phyloP scores from a whole-genome alignment of 23 tunicate genomes.

The Ciona savignyi region DNA sequence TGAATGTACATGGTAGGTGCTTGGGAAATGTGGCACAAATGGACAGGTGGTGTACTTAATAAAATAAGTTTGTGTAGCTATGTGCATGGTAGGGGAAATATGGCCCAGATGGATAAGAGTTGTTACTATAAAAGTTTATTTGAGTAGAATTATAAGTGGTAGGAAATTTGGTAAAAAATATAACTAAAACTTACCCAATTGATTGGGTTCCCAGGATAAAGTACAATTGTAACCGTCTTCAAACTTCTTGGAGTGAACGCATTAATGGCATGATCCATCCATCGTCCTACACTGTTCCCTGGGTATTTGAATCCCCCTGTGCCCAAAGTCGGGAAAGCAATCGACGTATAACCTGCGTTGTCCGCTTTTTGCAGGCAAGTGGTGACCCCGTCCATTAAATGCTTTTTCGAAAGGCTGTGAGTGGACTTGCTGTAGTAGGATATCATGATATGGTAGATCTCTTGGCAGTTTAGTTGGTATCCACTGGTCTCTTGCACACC shows the following conservation, averaged over 20 bases:
- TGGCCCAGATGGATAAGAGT: too few species aligned
- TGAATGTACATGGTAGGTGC: too few species aligned
- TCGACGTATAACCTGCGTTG: slow-evolving; percentile 7
- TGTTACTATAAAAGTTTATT: too few species aligned
- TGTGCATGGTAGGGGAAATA: too few species aligned
- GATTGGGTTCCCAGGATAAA: slow-evolving; percentile 18
- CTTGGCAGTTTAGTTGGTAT: slow-evolving; percentile 7
- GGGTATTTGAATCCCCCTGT: slow-evolving; percentile 57
- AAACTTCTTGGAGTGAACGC: slow-evolving; percentile 21
- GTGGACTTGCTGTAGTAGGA: slow-evolving; percentile 1
- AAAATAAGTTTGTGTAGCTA: too few species aligned
- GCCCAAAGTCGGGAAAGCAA: slow-evolving; percentile 64
- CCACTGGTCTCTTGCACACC: slow-evolving; percentile 17
- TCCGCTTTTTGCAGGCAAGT: slow-evolving; percentile 43
- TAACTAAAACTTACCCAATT: slow-evolving; percentile 18
- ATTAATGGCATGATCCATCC: slow-evolving; percentile 13
- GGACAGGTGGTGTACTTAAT: too few species aligned
- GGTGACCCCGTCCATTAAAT: background rate
- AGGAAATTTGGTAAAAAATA: too few species aligned
- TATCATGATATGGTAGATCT: slow-evolving; percentile 19
- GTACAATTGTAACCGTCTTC: slow-evolving; percentile 14
- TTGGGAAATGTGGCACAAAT: too few species aligned
- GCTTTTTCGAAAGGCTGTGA: background rate
- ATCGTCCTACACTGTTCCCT: slow-evolving; percentile 14
- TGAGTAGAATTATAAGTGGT: too few species aligned